Conservation (phyloP, 1,140 invertebrate genomes). For the Pentalonia nigronervosa region DNA sequence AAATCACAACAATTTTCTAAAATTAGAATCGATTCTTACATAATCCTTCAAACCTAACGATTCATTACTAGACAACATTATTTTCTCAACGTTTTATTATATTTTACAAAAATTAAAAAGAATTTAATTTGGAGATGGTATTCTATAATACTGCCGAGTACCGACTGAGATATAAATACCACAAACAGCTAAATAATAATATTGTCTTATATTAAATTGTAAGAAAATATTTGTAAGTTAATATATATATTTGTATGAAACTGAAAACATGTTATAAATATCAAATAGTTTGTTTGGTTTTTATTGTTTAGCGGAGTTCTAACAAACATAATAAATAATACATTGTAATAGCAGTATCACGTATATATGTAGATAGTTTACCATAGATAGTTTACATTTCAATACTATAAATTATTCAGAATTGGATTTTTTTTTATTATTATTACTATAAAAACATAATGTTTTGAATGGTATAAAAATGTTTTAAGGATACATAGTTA, state of each 20-base stretch:
- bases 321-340: background rate
- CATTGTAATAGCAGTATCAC: background rate
- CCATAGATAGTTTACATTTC: background rate
- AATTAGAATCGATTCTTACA: background rate
- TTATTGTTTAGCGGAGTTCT: background rate
- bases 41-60: background rate
- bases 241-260: background rate
- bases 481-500: background rate
- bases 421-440: conserved; percentile 8
- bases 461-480: background rate
- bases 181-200: background rate
- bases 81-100: background rate
- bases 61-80: background rate
- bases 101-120: background rate
- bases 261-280: background rate
- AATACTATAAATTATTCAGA: background rate
- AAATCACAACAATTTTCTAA: background rate
- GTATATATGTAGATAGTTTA: background rate
- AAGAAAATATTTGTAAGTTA: background rate
- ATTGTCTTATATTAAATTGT: background rate
- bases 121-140: background rate
- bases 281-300: background rate
- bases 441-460: background rate
- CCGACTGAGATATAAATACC: background rate
- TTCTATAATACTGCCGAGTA: no score